Evolutionary conservation across 2,113 vertebrate species (phyloP), one percentile per base, ranked within the genome.

Genomic region (Urocynchramus pylzowi): DNA sequence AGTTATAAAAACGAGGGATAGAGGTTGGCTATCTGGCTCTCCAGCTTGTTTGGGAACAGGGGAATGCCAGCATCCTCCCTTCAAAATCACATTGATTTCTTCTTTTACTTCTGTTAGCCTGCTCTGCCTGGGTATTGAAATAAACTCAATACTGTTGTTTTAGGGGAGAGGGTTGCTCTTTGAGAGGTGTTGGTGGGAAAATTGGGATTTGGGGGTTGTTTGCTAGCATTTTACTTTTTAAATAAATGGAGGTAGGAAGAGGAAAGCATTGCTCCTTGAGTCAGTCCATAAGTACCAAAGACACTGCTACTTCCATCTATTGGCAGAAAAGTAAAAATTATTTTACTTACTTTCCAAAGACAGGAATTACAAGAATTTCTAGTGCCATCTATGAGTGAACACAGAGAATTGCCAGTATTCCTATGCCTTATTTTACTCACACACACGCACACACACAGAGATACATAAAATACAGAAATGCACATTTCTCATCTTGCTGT

Each of bases 321-420:
- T 61, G 96, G 93, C 53, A 75, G 95, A 57, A 92, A 89, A 92
- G 76, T 23, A 95, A 93, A 93, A 95, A 30, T 3, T 7, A 27
- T 81, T 86, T 77, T 60, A 39, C 65, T 81, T 77, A 13, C 44
- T 68, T 84, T 64, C 42, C 71, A 59, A 86, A 94, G 85, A 63
- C 68, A 86, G 52, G 57, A 93, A 92, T 93, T 92, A 33, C 47
- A 79, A 96, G 95, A 93, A 75, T 97, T 96, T 91, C 86, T 96
- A 93, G 92, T 96, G 96, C 96, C 96, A 94, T 68, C 93, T 96
- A 96, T 89, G 95, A 97, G 95, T 49, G 82, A 95, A 80, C 39
- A 81, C 16, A 88, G 69, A 92, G 92, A 95, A 95, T 5, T 96
- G 44, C 92, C 68, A 64, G 44, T 60, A 75, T 67, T 64, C 30